Conservation (phyloP, 2,113 vertebrate genomes). For the Podarcis muralis region DNA sequence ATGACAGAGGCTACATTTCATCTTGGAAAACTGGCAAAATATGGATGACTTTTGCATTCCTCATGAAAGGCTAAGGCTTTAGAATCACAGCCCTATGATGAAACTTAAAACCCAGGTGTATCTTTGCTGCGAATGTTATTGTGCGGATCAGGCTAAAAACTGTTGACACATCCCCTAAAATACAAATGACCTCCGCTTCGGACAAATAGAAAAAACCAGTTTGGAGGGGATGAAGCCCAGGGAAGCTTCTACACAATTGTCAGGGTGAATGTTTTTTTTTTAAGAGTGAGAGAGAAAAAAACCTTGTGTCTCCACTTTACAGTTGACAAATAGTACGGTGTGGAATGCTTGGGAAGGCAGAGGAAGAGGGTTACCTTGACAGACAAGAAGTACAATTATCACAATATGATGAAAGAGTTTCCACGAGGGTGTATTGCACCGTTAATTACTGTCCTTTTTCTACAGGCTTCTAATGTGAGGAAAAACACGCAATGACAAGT, state of each 20-base stretch:
- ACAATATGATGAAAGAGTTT: conserved; percentile 98
- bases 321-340: conserved; percentile 91
- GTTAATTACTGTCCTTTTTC: conserved; percentile 99
- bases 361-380: conserved; percentile 91
- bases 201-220: conserved; percentile 83
- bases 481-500: conserved; percentile 99
- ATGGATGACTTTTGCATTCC: conserved; percentile 25
- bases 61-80: conserved; percentile 10
- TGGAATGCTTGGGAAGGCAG: conserved; percentile 76
- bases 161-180: conserved; percentile 83
- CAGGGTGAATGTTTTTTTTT: not conserved
- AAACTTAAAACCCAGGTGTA: conserved; percentile 68
- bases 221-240: conserved; percentile 30
- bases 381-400: conserved; percentile 99
- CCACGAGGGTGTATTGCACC: conserved; percentile 85
- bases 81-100: conserved; percentile 2
- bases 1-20: not conserved
- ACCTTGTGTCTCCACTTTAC: conserved; percentile 65
- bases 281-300: not conserved
- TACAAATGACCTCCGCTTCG: conserved; percentile 85
- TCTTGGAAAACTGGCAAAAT: conserved; percentile 24
- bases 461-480: conserved; percentile 98
- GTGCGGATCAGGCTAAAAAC: conserved; percentile 80
- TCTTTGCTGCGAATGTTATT: conserved; percentile 74
- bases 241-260: conserved; percentile 68